phyloP scores from a whole-genome alignment of 2,113 vertebrate genomes.

The Meleagris gallopavo region DNA sequence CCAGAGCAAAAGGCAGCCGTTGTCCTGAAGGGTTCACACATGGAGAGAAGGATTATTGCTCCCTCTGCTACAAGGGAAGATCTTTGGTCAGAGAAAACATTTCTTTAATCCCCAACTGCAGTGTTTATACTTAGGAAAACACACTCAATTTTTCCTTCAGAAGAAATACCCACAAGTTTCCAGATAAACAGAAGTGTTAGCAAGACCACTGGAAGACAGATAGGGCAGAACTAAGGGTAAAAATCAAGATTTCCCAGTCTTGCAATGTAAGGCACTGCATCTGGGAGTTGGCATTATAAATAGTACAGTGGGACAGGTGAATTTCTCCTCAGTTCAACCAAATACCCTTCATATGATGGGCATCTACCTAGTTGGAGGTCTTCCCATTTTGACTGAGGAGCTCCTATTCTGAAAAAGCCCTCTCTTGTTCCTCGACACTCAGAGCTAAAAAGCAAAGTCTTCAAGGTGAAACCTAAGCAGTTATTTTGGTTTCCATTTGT shows the following conservation, averaged over 20 bases:
- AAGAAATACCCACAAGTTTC: neutral
- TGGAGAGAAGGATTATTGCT: neutral
- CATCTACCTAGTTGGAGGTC: neutral
- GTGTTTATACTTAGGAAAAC: neutral
- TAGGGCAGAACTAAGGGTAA: neutral
- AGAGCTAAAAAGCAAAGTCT: neutral
- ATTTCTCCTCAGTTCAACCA: neutral
- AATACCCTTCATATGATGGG: neutral
- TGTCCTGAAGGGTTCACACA: neutral
- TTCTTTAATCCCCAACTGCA: neutral
- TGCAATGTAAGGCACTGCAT: fast-evolving
- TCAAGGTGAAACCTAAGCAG: neutral
- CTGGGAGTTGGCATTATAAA: neutral
- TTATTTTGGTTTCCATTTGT: neutral
- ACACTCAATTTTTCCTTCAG: neutral
- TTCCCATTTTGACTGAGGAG: neutral
- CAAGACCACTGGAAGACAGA: neutral
- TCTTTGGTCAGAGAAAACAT: neutral
- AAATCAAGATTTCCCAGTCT: neutral
- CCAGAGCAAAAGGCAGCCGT: neutral
- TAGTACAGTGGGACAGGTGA: neutral
- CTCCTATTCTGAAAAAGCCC: neutral
- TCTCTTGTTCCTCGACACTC: neutral
- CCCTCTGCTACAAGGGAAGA: neutral
- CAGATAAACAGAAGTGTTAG: neutral